A percentile compares a stretch with the other conserved stretches of the same genome.
Conservation (phyloP, 2,113 vertebrate genomes). For the Phalacrocorax pelagicus region DNA sequence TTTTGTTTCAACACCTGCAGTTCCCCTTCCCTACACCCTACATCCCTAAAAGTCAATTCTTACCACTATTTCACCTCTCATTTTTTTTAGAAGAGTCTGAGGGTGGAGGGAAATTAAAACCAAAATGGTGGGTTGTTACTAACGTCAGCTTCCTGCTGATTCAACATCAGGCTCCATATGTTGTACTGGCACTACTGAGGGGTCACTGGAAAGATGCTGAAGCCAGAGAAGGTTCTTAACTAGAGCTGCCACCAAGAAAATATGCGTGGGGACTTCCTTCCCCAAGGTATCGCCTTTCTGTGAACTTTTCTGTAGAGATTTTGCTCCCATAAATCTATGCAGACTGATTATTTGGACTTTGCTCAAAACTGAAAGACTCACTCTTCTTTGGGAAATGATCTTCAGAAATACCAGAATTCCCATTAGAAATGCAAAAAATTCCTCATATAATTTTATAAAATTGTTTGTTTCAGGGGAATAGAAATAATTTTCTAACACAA, state of each 20-base stretch:
- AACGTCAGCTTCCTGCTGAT: not conserved
- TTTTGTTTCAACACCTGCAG: not conserved
- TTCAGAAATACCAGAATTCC: not conserved
- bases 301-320: not conserved
- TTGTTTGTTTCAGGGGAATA: not conserved
- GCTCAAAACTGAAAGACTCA: not conserved
- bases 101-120: not conserved
- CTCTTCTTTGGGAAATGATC: not conserved
- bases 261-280: fast-evolving
- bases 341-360: not conserved
- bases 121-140: not conserved
- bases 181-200: not conserved
- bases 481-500: not conserved
- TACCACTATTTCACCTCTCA: not conserved
- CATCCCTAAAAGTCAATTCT: not conserved
- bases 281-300: not conserved
- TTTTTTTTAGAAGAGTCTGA: not conserved
- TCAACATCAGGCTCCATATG: not conserved
- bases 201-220: not conserved
- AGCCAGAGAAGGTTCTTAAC: not conserved
- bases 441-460: not conserved
- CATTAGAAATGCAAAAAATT: not conserved
- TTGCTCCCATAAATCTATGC: not conserved
- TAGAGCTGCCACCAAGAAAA: not conserved
- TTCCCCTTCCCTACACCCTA: not conserved